These are phyloP conservation scores for Macroglossus sobrinus DNA, from an alignment of 2,113 vertebrate genomes.

Conservation along the genomic window DNA sequence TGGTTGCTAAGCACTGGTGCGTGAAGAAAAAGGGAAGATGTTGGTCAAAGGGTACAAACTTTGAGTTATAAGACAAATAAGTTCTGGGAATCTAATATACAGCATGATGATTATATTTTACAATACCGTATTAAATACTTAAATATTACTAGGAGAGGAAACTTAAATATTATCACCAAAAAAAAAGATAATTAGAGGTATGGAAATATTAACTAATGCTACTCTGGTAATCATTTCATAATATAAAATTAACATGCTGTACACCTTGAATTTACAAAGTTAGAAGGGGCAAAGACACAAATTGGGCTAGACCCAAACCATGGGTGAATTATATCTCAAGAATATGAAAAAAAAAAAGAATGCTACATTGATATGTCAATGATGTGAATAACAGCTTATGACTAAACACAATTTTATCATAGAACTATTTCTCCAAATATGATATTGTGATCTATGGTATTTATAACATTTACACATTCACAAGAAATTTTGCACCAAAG, in stretches of 20 bases:
- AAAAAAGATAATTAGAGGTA: not conserved
- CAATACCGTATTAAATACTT: not conserved
- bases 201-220: not conserved
- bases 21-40: not conserved
- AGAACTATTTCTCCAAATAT: not conserved
- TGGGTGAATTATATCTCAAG: not conserved
- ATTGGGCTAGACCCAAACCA: too few relatives aligned
- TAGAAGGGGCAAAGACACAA: too few relatives aligned
- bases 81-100: not conserved
- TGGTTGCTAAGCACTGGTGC: not conserved
- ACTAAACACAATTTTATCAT: not conserved
- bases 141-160: not conserved
- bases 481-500: not conserved
- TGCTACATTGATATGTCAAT: not conserved
- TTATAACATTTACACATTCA: not conserved
- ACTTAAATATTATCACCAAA: not conserved
- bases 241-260: not conserved
- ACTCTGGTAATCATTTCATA: not conserved
- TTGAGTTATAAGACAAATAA: not conserved
- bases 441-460: not conserved
- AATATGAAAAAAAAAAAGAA: not conserved
- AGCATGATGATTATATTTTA: not conserved
- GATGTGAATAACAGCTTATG: not conserved
- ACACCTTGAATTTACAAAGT: not conserved
- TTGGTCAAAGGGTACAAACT: not conserved